A percentile compares a stretch with the other conserved stretches of the same genome.
phyloP scores from a whole-genome alignment of 2,113 vertebrate genomes.

The Alaudala cheleensis region DNA sequence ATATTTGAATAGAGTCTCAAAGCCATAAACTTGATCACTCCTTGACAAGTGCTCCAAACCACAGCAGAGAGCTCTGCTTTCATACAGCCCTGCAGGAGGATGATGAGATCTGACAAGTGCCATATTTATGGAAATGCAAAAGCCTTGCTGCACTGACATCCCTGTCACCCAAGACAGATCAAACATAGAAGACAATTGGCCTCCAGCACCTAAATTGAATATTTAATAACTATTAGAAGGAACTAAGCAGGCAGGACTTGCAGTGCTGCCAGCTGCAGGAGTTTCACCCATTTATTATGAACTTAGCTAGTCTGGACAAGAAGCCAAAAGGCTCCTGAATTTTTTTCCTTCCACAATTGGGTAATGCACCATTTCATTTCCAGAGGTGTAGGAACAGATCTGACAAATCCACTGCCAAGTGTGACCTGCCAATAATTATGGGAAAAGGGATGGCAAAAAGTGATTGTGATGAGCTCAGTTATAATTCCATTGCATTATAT shows the following conservation, averaged over 20 bases:
- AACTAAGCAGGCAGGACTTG: neutral
- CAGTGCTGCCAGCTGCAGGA: neutral
- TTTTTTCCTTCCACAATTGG: neutral
- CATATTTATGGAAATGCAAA: conserved; percentile 29
- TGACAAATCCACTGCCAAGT: neutral
- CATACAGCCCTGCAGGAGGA: neutral
- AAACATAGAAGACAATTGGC: conserved; percentile 4
- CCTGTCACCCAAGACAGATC: conserved; percentile 41
- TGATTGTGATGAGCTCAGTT: neutral
- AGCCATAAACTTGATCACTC: neutral
- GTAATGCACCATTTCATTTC: neutral
- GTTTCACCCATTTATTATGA: neutral
- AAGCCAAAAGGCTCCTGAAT: neutral
- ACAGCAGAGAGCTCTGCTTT: neutral
- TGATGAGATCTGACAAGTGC: conserved; percentile 44
- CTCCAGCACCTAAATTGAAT: conserved; percentile 14
- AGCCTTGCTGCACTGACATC: conserved; percentile 4
- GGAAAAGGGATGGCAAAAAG: neutral
- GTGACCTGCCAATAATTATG: neutral
- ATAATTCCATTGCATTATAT: neutral
- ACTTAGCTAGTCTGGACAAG: neutral
- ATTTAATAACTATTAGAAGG: conserved; percentile 29
- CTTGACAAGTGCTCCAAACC: conserved; percentile 6
- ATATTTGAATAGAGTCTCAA: neutral
- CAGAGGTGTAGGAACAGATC: neutral